These are phyloP conservation scores for Rhinoptilus africanus DNA, from an alignment of 2,113 vertebrate species.

Conservation along the genomic window DNA sequence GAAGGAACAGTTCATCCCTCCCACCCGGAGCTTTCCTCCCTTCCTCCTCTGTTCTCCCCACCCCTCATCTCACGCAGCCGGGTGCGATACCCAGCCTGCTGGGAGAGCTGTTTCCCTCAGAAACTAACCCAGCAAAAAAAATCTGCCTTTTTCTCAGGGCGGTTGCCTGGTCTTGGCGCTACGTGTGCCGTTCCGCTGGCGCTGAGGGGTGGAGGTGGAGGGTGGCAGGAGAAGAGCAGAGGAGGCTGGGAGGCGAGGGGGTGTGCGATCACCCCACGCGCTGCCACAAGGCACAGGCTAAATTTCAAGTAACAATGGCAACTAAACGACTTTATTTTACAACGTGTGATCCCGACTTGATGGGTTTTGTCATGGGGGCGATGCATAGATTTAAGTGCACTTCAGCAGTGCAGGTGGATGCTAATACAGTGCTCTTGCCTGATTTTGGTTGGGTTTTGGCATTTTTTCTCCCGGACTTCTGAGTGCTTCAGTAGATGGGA, in stretches of 20 bases:
- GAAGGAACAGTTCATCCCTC: background rate
- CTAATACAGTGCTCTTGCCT: background rate
- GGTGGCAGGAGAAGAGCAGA: background rate
- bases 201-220: background rate
- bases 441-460: background rate
- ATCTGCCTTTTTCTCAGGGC: too few species aligned
- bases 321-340: background rate
- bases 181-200: background rate
- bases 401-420: background rate
- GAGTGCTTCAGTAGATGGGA: background rate
- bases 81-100: accelerated
- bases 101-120: background rate
- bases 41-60: background rate
- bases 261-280: background rate
- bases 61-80: background rate
- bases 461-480: background rate
- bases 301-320: background rate
- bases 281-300: background rate
- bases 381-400: background rate
- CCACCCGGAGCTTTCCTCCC: background rate
- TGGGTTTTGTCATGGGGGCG: background rate
- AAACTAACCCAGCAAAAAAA: background rate
- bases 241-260: background rate
- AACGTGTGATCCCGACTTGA: background rate
- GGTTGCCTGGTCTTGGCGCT: background rate